Evolutionary conservation across 2,888 invertebrate genomes (phyloP).

Genomic region (Crematogaster levior): DNA sequence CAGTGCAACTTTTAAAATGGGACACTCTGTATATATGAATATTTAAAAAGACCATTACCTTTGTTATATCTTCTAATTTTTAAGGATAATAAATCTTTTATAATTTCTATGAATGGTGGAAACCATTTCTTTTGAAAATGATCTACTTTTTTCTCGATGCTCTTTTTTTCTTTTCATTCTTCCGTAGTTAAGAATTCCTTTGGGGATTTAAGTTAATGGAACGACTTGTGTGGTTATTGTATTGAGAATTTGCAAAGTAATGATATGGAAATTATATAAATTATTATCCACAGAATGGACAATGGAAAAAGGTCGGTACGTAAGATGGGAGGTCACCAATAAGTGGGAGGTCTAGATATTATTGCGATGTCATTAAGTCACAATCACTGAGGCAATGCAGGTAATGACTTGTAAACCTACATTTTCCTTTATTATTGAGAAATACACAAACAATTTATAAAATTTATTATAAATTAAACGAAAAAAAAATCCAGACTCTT

Average conservation of each 20-base stretch:
- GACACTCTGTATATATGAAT: too few species aligned
- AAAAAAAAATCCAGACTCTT: background rate
- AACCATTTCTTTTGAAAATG: background rate
- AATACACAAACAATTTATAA: background rate
- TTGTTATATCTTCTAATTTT: too few species aligned
- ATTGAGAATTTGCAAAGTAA: constrained; percentile 77
- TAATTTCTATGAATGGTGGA: too few species aligned
- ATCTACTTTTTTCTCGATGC: background rate
- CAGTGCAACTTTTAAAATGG: too few species aligned
- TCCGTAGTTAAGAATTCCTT: background rate
- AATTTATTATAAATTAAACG: background rate
- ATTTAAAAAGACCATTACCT: too few species aligned
- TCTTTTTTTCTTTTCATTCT: background rate
- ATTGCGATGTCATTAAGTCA: background rate
- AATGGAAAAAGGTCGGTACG: too few species aligned
- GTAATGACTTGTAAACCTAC: background rate
- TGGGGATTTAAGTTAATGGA: constrained; percentile 63
- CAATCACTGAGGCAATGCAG: background rate
- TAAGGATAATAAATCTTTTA: too few species aligned
- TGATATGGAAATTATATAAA: too few species aligned
- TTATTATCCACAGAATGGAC: too few species aligned
- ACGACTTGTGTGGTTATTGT: constrained; percentile 75
- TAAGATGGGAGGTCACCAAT: too few species aligned
- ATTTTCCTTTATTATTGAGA: background rate
- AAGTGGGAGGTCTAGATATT: constrained; percentile 52